Evolutionary conservation across 2,113 vertebrate species (phyloP).

Genomic region (Otus sunia): DNA sequence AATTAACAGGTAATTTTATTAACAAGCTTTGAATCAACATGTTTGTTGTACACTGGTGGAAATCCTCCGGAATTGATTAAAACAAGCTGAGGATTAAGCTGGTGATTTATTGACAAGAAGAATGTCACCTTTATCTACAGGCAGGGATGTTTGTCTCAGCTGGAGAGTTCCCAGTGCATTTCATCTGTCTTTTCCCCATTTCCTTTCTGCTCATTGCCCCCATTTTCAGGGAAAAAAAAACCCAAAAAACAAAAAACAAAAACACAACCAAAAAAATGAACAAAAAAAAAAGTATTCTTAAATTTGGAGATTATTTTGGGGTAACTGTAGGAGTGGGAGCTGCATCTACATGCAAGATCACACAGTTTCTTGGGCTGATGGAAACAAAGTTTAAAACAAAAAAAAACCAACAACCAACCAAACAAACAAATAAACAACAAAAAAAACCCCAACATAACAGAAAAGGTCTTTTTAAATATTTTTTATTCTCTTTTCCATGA

Average conservation of each 20-base stretch:
- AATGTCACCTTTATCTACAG: slow-evolving; percentile 56
- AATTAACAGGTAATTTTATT: slow-evolving; percentile 45
- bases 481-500: neutral
- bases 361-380: neutral
- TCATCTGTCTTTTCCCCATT: neutral
- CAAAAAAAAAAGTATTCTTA: neutral
- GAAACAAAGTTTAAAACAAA: neutral
- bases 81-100: slow-evolving; percentile 57
- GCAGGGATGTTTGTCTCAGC: neutral
- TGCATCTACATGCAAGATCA: neutral
- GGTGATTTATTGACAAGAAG: slow-evolving; percentile 51
- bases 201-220: neutral
- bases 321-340: neutral
- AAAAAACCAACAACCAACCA: neutral
- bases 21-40: neutral
- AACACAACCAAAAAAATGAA: no score
- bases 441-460: neutral
- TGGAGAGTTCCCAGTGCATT: neutral
- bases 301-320: neutral
- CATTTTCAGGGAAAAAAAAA: neutral
- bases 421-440: neutral
- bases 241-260: no score
- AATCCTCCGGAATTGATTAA: slow-evolving; percentile 53
- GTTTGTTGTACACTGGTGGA: slow-evolving; percentile 27
- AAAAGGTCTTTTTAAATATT: neutral